A percentile compares a stretch with the other conserved stretches of the same genome.
phyloP scores from a whole-genome alignment of 2,113 vertebrate genomes.

The Phocoena phocoena region DNA sequence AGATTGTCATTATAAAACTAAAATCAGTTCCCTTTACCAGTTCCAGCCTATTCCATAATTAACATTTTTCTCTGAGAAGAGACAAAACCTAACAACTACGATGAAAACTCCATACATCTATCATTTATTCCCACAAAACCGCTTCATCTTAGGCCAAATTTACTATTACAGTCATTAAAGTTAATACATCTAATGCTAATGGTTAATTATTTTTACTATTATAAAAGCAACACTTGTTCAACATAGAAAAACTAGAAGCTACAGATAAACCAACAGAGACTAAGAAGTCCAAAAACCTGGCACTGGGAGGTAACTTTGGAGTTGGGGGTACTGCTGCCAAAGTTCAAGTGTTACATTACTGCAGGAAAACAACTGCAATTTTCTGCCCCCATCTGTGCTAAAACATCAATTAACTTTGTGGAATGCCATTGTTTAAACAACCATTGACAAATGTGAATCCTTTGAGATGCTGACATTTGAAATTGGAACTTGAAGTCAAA shows the following conservation, averaged over 20 bases:
- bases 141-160: not conserved
- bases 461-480: conserved; percentile 26
- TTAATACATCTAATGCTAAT: not conserved
- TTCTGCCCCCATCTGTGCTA: not conserved
- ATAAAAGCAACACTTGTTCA: not conserved
- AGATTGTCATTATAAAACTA: not conserved
- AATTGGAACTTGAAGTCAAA: conserved; percentile 47
- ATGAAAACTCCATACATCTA: not conserved
- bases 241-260: not conserved
- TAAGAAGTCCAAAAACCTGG: not conserved
- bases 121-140: not conserved
- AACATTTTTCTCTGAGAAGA: conserved; percentile 26
- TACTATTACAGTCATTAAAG: not conserved
- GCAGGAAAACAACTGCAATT: not conserved
- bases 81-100: not conserved
- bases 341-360: not conserved
- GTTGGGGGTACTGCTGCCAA: not conserved
- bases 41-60: not conserved
- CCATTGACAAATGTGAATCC: conserved; percentile 46
- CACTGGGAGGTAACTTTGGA: not conserved
- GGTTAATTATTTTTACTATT: not conserved
- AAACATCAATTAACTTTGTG: conserved; percentile 26
- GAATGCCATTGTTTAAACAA: conserved; percentile 31
- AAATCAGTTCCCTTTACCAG: not conserved
- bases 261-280: not conserved